These are phyloP conservation scores for Lota lota DNA, from an alignment of 2,113 vertebrate species.

Conservation along the genomic window DNA sequence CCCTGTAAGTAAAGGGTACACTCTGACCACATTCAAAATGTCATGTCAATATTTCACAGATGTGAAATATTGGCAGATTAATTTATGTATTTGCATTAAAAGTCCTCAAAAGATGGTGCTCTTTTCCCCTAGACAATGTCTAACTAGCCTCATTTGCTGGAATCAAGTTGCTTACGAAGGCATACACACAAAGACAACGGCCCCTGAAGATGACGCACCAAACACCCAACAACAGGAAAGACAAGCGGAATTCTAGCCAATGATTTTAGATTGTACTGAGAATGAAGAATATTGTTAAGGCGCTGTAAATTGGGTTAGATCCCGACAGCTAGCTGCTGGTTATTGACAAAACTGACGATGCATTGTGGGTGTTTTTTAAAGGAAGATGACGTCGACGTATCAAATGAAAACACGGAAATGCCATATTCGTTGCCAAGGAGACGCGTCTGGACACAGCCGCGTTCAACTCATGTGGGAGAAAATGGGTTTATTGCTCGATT, in stretches of 20 bases:
- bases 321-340: conserved; percentile 4
- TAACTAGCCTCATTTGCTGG: neutral
- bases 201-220: neutral
- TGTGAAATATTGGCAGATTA: too few relatives aligned
- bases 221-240: neutral
- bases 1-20: too few relatives aligned
- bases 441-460: neutral
- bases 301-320: neutral
- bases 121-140: neutral
- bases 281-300: neutral
- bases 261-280: neutral
- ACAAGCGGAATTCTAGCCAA: neutral
- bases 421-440: neutral
- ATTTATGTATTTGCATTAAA: too few relatives aligned
- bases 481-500: too few relatives aligned
- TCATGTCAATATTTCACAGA: too few relatives aligned
- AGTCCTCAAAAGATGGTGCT: too few relatives aligned
- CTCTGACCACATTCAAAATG: too few relatives aligned
- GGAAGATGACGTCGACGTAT: conserved; percentile 25
- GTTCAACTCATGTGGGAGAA: neutral
- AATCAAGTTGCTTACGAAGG: neutral
- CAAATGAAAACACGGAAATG: conserved; percentile 53
- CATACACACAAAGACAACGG: neutral
- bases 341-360: conserved; percentile 6
- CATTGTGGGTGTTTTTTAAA: conserved; percentile 48